phyloP scores from a whole-genome alignment of 1,140 invertebrate genomes.

The Olivierus martensii region DNA sequence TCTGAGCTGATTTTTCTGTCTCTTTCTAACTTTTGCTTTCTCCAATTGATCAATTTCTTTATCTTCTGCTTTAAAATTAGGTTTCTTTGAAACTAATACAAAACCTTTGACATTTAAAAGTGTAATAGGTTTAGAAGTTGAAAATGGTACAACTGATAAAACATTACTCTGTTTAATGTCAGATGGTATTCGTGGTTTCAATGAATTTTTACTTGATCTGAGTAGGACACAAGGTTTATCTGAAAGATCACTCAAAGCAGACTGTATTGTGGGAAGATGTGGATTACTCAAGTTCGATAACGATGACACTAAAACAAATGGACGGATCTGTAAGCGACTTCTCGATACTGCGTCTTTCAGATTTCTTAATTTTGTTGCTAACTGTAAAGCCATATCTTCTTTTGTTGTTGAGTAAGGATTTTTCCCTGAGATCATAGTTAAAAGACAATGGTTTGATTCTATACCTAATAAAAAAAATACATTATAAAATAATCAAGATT shows the following conservation, averaged over 20 bases:
- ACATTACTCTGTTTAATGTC: constrained; percentile 1
- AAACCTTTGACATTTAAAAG: not conserved
- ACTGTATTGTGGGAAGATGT: constrained; percentile 15
- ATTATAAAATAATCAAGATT: too few relatives aligned
- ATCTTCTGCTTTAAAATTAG: not conserved
- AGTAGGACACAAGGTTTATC: constrained; percentile 11
- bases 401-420: not conserved
- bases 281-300: constrained; percentile 5
- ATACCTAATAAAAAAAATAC: too few relatives aligned
- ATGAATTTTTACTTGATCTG: not conserved
- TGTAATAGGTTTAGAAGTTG: not conserved
- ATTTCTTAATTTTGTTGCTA: constrained; percentile 9
- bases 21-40: too few relatives aligned
- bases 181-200: too few relatives aligned
- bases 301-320: constrained; percentile 8
- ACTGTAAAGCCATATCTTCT: not conserved
- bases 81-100: not conserved
- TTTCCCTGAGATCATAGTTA: constrained; percentile 10
- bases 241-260: constrained; percentile 13
- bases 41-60: not conserved
- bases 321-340: constrained; percentile 10
- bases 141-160: constrained; percentile 6
- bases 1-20: too few relatives aligned
- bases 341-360: constrained; percentile 8
- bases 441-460: not conserved